phyloP scores from a whole-genome alignment of 2,113 vertebrate genomes.

The Mola mola region DNA sequence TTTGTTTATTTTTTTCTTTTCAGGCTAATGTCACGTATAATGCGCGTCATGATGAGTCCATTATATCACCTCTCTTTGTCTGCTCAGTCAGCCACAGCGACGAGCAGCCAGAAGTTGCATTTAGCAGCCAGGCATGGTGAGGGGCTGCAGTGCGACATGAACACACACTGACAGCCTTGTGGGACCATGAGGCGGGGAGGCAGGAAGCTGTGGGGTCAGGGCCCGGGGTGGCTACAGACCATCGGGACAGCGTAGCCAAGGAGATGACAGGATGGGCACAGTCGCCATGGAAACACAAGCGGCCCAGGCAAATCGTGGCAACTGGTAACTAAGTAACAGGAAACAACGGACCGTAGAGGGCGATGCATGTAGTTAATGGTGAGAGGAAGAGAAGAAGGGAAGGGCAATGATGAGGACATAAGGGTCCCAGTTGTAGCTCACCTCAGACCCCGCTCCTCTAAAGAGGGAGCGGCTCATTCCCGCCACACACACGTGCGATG shows the following conservation, averaged over 20 bases:
- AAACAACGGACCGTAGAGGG: constrained; percentile 77
- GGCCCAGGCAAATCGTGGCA: constrained; percentile 82
- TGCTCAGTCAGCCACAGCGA: constrained; percentile 44
- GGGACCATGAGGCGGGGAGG: constrained; percentile 67
- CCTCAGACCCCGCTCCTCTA: constrained; percentile 25
- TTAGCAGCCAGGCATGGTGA: constrained; percentile 50
- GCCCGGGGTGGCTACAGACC: constrained; percentile 71
- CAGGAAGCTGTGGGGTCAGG: constrained; percentile 66
- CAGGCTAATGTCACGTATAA: neutral
- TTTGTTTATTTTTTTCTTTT: neutral
- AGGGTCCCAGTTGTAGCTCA: constrained; percentile 46
- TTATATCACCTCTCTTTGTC: constrained; percentile 43
- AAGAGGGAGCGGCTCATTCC: constrained; percentile 22
- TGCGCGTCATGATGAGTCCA: neutral
- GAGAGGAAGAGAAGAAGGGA: constrained; percentile 29
- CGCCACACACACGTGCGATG: constrained; percentile 27
- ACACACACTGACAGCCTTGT: constrained; percentile 73
- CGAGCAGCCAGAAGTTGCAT: constrained; percentile 72
- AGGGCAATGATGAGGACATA: constrained; percentile 49
- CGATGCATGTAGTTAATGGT: constrained; percentile 77
- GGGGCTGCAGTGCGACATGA: constrained; percentile 46
- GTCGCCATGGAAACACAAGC: constrained; percentile 85
- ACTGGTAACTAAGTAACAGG: constrained; percentile 88
- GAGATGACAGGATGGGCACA: constrained; percentile 81
- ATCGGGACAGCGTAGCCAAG: constrained; percentile 74